Evolutionary conservation across 2,888 invertebrate species (phyloP).

Genomic region (Cancer borealis): DNA sequence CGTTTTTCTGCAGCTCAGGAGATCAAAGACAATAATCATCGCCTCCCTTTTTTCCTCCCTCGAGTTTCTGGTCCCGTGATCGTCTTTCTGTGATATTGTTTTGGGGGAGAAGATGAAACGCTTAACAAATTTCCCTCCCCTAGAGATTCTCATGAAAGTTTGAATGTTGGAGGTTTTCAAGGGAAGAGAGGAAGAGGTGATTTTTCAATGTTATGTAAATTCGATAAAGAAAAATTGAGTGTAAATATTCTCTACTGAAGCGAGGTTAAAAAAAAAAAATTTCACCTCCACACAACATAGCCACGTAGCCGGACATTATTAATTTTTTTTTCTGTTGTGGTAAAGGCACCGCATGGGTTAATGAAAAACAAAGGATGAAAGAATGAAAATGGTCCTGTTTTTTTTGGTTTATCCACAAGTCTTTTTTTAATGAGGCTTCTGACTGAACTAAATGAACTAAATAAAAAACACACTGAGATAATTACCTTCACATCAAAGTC

Average conservation of each 20-base stretch:
- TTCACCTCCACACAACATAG: background rate
- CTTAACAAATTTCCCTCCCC: background rate
- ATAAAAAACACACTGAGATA: background rate
- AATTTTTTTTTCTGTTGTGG: background rate
- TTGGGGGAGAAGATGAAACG: conserved; percentile 20
- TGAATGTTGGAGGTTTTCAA: background rate
- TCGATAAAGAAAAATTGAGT: background rate
- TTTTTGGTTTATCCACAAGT: background rate
- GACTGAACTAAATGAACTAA: background rate
- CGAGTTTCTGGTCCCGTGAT: conserved; percentile 11
- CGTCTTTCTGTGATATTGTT: background rate
- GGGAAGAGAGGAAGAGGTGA: background rate
- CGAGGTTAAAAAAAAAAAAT: background rate
- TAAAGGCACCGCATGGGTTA: background rate
- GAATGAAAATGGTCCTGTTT: background rate
- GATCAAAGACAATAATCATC: conserved; percentile 54
- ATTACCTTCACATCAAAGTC: background rate
- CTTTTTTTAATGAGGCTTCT: background rate
- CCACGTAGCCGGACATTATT: background rate
- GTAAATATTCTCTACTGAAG: background rate
- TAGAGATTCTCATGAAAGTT: background rate
- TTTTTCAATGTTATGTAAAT: conserved; percentile 17
- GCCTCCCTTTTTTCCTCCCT: conserved; percentile 1
- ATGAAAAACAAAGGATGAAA: background rate
- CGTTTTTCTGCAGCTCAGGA: conserved; percentile 39